These are phyloP conservation scores for Columbina picui DNA, from an alignment of 2,113 vertebrate genomes.

Conservation along the genomic window DNA sequence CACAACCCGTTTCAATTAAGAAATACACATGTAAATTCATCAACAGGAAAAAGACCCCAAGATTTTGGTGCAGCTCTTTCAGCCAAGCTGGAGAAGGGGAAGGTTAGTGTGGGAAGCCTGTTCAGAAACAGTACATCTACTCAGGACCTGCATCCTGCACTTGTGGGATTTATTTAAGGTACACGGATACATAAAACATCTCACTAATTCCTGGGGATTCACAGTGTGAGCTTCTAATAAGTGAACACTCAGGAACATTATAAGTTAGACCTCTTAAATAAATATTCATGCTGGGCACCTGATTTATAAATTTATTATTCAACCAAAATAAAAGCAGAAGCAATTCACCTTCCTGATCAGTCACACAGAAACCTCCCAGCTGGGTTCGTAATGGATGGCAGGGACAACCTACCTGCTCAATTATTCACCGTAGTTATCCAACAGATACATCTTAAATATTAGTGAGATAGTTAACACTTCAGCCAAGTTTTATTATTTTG, in stretches of 20 bases:
- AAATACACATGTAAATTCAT: background rate
- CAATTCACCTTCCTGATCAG: background rate
- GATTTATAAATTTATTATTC: background rate
- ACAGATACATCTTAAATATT: accelerated
- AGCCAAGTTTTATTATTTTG: background rate
- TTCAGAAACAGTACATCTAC: background rate
- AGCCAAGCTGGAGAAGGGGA: background rate
- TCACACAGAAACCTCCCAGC: background rate
- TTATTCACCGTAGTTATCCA: background rate
- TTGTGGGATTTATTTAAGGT: background rate
- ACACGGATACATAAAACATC: background rate
- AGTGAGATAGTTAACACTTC: background rate
- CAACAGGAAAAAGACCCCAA: background rate
- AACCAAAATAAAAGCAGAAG: background rate
- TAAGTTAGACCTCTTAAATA: background rate
- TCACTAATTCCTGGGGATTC: background rate
- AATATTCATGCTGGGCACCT: background rate
- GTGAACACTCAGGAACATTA: background rate
- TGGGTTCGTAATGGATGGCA: accelerated
- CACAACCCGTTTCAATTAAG: background rate
- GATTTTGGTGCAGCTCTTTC: background rate
- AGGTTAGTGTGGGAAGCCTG: background rate
- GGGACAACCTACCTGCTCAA: background rate
- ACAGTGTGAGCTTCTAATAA: conserved; percentile 18
- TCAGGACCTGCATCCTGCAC: background rate